Evolutionary conservation across 92 coral and sea anemone species (phyloP).

Genomic region (Anthopleura xanthogrammica): DNA sequence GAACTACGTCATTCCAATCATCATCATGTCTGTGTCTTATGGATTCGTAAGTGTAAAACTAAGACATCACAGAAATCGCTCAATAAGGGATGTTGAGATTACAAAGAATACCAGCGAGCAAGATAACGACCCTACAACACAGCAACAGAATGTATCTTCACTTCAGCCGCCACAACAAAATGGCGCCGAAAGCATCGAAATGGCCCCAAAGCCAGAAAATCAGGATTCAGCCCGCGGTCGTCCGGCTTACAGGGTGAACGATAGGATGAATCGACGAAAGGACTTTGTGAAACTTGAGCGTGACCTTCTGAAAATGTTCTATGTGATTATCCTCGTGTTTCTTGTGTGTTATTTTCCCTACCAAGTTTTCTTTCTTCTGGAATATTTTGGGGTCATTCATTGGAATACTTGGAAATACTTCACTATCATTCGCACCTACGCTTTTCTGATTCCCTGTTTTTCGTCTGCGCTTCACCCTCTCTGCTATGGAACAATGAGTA

Average conservation of each 20-base stretch:
- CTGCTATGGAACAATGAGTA: slow-evolving; percentile 67
- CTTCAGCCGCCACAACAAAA: slow-evolving; percentile 11
- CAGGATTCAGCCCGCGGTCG: slow-evolving; percentile 9
- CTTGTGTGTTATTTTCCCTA: slow-evolving; percentile 60
- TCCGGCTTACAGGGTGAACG: background rate
- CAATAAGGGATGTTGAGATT: slow-evolving; percentile 21
- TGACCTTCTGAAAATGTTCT: slow-evolving; percentile 60
- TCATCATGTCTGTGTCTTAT: slow-evolving; percentile 46
- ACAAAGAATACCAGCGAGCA: slow-evolving; percentile 13
- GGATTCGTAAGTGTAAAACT: slow-evolving; percentile 47
- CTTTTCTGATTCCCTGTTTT: slow-evolving; percentile 43
- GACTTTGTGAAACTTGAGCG: slow-evolving; percentile 41
- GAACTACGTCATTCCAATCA: slow-evolving; percentile 44
- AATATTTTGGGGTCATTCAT: slow-evolving; percentile 36
- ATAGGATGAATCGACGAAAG: slow-evolving; percentile 23
- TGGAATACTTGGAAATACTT: slow-evolving; percentile 32
- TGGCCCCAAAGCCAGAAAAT: background rate
- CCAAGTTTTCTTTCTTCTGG: slow-evolving; percentile 50
- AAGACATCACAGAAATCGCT: slow-evolving; percentile 30
- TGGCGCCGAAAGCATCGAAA: background rate
- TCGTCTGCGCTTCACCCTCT: slow-evolving; percentile 61
- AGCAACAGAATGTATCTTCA: slow-evolving; percentile 16
- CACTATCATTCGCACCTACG: slow-evolving; percentile 18
- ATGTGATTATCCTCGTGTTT: slow-evolving; percentile 43
- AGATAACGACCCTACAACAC: slow-evolving; percentile 18